A percentile compares a stretch with the other conserved stretches of the same genome.
phyloP scores from a whole-genome alignment of 64 coral and sea anemone genomes.

The Stylophora pistillata region DNA sequence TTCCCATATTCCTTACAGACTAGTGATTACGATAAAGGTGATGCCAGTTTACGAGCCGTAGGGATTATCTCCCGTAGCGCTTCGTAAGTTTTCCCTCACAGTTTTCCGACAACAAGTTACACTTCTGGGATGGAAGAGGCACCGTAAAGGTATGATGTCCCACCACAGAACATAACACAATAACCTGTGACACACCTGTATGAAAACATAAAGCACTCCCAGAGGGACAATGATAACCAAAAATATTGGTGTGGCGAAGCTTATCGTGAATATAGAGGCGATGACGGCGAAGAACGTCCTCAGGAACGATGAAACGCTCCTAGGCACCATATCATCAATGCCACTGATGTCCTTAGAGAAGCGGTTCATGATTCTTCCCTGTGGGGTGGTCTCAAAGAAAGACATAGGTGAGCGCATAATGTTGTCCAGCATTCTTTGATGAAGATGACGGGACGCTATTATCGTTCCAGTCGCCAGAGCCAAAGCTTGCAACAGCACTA shows the following conservation, averaged over 20 bases:
- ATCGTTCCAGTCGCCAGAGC: conserved; percentile 37
- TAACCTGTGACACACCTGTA: conserved; percentile 53
- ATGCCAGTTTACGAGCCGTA: too few species aligned
- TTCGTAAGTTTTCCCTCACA: too few species aligned
- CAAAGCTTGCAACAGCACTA: conserved; percentile 35
- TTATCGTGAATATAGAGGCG: conserved; percentile 68
- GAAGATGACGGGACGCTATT: conserved; percentile 58
- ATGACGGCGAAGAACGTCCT: conserved; percentile 46
- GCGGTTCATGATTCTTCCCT: conserved; percentile 89
- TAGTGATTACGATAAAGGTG: too few species aligned
- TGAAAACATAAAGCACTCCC: conserved; percentile 58
- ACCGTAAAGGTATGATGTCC: too few species aligned
- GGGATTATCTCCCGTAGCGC: too few species aligned
- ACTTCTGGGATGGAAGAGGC: too few species aligned
- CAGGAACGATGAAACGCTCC: conserved; percentile 25
- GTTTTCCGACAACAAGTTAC: too few species aligned
- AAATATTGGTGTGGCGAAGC: conserved; percentile 81
- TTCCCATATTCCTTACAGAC: too few species aligned
- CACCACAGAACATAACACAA: background rate
- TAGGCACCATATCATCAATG: conserved; percentile 80
- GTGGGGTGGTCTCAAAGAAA: conserved; percentile 93
- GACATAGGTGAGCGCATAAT: conserved; percentile 74
- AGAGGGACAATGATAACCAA: conserved; percentile 70
- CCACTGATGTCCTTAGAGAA: conserved; percentile 91
- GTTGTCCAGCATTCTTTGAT: conserved; percentile 64